A percentile compares a stretch with the other conserved stretches of the same genome.
These are phyloP conservation scores for Procambarus virginalis DNA, from an alignment of 1,140 invertebrate species.

Conservation along the genomic window DNA sequence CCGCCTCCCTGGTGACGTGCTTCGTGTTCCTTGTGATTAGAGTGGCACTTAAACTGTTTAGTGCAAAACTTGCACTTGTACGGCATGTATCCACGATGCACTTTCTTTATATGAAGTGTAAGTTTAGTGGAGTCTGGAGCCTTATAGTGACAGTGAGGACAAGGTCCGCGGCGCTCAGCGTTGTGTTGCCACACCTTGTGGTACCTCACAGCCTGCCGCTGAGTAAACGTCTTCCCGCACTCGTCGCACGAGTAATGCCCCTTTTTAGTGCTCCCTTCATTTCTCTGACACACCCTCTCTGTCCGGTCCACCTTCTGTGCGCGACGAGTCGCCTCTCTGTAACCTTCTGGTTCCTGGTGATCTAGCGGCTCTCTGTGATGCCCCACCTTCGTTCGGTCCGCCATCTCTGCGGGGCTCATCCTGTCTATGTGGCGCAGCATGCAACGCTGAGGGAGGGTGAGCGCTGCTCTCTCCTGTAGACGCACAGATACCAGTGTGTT, in stretches of 20 bases:
- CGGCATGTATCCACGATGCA: conserved; percentile 3
- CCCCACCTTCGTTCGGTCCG: neutral
- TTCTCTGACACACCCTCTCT: neutral
- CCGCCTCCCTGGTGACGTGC: conserved; percentile 1
- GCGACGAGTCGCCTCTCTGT: neutral
- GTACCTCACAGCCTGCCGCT: conserved; percentile 4
- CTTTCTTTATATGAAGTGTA: conserved; percentile 5
- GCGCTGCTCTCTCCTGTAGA: too few relatives aligned
- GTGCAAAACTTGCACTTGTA: conserved; percentile 30
- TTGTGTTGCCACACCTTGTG: conserved; percentile 14
- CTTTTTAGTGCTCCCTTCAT: neutral
- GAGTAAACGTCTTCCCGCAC: conserved; percentile 43
- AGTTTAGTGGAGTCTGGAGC: conserved; percentile 23
- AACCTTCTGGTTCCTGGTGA: neutral
- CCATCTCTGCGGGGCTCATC: neutral
- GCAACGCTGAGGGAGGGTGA: too few relatives aligned
- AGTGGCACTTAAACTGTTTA: conserved; percentile 22
- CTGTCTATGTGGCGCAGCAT: too few relatives aligned
- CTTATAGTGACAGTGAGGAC: conserved; percentile 9
- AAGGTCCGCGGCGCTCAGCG: neutral
- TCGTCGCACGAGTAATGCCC: conserved; percentile 26
- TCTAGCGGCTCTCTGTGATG: neutral
- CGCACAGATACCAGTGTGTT: too few relatives aligned
- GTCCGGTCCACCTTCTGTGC: neutral
- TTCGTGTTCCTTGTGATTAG: conserved; percentile 24